A percentile compares a stretch with the other conserved stretches of the same genome.
phyloP scores from a whole-genome alignment of 2,888 invertebrate genomes.

The Calliphora vomitoria region DNA sequence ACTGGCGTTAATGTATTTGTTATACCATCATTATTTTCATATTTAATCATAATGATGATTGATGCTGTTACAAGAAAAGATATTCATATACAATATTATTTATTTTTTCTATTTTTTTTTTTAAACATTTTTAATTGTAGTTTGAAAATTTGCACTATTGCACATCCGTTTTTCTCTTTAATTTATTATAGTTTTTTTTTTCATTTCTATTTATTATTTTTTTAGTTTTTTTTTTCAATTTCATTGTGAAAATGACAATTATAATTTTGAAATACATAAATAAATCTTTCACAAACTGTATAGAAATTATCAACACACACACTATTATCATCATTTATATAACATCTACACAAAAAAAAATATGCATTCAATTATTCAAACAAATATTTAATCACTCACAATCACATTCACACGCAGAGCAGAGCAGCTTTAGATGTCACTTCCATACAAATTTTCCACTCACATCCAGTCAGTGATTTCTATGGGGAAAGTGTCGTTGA shows the following conservation, averaged over 20 bases:
- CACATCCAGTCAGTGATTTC: background rate
- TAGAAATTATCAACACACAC: conserved; percentile 10
- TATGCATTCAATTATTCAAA: background rate
- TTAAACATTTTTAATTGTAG: conserved; percentile 19
- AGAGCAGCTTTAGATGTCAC: conserved; percentile 28
- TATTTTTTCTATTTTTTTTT: background rate
- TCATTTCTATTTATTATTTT: background rate
- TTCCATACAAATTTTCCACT: background rate
- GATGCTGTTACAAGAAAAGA: conserved; percentile 3
- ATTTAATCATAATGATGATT: conserved; percentile 37
- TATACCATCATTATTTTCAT: conserved; percentile 37
- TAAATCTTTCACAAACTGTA: conserved; percentile 35
- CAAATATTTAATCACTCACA: conserved; percentile 26
- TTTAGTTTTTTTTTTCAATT: conserved; percentile 1
- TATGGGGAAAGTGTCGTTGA: background rate
- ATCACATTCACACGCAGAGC: conserved; percentile 8
- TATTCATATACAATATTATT: background rate
- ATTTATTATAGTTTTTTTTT: conserved; percentile 36
- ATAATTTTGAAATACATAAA: conserved; percentile 39
- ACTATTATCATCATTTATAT: too few species aligned
- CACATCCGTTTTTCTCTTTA: conserved; percentile 20
- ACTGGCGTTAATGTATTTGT: conserved; percentile 56
- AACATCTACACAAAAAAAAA: background rate
- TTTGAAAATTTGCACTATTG: conserved; percentile 22
- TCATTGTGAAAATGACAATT: conserved; percentile 57